Evolutionary conservation across 2,113 vertebrate species (phyloP), one percentile per base, ranked within the genome.

Genomic region (Pleuronectes platessa): DNA sequence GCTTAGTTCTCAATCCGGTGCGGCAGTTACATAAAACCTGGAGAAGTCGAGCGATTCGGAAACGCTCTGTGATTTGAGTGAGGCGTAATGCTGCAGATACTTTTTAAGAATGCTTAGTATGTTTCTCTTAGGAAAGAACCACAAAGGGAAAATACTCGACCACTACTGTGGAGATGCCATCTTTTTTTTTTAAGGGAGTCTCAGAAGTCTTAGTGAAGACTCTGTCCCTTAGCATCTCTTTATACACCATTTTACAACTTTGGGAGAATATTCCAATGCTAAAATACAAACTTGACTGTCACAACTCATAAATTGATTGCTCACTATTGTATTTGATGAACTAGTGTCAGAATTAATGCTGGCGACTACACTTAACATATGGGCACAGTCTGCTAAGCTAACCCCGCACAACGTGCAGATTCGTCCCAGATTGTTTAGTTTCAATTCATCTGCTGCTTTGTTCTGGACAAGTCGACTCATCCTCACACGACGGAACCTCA

Each of bases 361-460:
- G 81, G 35, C 66, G 56, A 55, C 71, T 60, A 72, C 42, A 74
- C 75, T 76, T 63, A 63, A 69, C 76, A 83, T 42, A 69, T 71
- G 81, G 82, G 76, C 86, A 86, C 77, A 80, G 76, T 81, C 72
- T 86, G 84, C n/a, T 54, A 72, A 1, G 81, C 76, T 7, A 82
- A 64, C 71, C 47, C 83, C 80, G 21, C 81, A 64, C 68, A 80
- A 80, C 26, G 79, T 71, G 77, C 74, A 78, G 61, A 81, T 79
- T 80, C 4, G 65, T 85, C 81, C 81, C 82, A 74, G 66, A 85
- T 88, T 87, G 74, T 83, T 80, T 59, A 81, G 73, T 80, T 85
- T 70, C 72, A 65, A 81, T 80, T 84, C 69, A 77, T 81, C 83
- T 79, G 84, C 78, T 82, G 78, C 81, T 83, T 82, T 76, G 71